Conservation (phyloP, 2,113 vertebrate genomes). For the Girardinichthys multiradiatus region DNA sequence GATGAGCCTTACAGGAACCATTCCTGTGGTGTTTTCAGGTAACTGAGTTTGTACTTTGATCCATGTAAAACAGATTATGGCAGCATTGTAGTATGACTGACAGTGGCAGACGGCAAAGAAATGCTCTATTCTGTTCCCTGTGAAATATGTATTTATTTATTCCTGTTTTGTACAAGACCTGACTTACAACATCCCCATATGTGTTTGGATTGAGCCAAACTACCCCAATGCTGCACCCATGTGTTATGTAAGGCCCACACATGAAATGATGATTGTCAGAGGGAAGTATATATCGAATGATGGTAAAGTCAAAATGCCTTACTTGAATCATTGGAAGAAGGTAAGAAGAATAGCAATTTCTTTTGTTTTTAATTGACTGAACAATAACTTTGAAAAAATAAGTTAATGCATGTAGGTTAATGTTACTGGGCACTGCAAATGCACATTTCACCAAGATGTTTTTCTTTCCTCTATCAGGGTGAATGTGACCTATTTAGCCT, state of each 20-base stretch:
- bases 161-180: slow-evolving; percentile 74
- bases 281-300: slow-evolving; percentile 86
- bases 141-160: not conserved
- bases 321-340: slow-evolving; percentile 90
- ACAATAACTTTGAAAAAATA: not conserved
- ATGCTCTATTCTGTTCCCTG: not conserved
- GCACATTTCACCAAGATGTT: not conserved
- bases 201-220: slow-evolving; percentile 89
- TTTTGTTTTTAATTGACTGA: not conserved
- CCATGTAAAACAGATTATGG: not conserved
- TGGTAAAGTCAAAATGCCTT: slow-evolving; percentile 89
- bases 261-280: slow-evolving; percentile 87
- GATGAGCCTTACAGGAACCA: slow-evolving; percentile 89
- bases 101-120: not conserved
- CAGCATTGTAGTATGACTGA: not conserved
- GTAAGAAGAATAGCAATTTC: slow-evolving; percentile 71
- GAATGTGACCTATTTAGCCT: slow-evolving; percentile 88
- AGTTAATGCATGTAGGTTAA: not conserved
- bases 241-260: slow-evolving; percentile 91
- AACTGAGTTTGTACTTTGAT: slow-evolving; percentile 29
- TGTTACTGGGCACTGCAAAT: not conserved
- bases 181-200: slow-evolving; percentile 89
- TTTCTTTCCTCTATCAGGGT: slow-evolving; percentile 70
- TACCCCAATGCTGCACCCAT: slow-evolving; percentile 91
- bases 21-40: slow-evolving; percentile 86